phyloP scores from a whole-genome alignment of 2,113 vertebrate species.

The Alethe diademata region DNA sequence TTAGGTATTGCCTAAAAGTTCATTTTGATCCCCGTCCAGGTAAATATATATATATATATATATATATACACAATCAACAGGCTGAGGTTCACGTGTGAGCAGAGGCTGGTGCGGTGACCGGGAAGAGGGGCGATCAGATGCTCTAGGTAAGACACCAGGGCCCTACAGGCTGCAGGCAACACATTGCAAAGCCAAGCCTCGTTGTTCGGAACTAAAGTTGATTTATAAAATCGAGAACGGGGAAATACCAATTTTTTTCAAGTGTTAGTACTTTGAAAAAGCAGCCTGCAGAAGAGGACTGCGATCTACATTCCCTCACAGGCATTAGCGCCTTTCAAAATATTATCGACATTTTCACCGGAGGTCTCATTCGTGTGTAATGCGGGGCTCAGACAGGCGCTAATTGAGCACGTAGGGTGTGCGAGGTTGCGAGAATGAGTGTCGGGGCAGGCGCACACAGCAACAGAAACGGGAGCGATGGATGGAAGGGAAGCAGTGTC shows the following conservation, averaged over 20 bases:
- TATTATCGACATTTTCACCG: background rate
- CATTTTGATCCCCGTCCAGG: background rate
- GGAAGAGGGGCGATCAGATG: background rate
- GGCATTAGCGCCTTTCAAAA: background rate
- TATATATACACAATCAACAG: rapidly evolving
- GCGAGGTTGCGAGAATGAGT: background rate
- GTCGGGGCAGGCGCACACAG: background rate
- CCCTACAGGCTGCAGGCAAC: background rate
- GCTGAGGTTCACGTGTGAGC: background rate
- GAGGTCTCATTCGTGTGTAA: background rate
- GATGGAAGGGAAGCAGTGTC: background rate
- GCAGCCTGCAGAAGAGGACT: background rate
- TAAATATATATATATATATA: rapidly evolving
- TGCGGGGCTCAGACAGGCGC: background rate
- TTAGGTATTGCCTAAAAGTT: background rate
- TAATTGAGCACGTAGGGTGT: background rate
- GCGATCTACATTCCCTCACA: background rate
- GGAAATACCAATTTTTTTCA: background rate
- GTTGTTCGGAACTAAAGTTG: background rate
- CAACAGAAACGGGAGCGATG: background rate
- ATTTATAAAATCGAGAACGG: background rate
- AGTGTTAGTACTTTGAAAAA: background rate
- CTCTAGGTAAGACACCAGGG: background rate
- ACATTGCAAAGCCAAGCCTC: background rate
- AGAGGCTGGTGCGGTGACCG: background rate